phyloP scores from a whole-genome alignment of 1,140 invertebrate genomes.

The Orchesella cincta region DNA sequence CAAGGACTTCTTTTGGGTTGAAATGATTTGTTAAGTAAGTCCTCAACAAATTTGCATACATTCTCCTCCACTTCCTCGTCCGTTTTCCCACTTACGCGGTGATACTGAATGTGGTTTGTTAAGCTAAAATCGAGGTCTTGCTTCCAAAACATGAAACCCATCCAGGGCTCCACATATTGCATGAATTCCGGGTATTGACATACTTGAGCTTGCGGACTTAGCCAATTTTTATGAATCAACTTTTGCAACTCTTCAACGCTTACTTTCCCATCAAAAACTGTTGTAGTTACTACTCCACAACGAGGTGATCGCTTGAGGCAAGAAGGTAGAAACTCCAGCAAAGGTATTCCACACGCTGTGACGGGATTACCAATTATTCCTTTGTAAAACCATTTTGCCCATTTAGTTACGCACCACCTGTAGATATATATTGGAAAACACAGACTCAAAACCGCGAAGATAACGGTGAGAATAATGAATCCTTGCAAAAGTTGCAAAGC shows the following conservation, averaged over 20 bases:
- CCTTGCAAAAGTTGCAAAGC: too few species aligned
- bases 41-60: not conserved
- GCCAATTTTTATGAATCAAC: not conserved
- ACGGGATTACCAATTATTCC: not conserved
- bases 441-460: too few species aligned
- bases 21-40: not conserved
- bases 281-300: not conserved
- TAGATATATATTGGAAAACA: too few species aligned
- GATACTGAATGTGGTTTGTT: not conserved
- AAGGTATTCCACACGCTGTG: not conserved
- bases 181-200: not conserved
- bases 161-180: slow-evolving; percentile 1
- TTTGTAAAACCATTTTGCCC: not conserved
- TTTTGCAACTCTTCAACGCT: not conserved
- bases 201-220: not conserved
- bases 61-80: not conserved
- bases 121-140: not conserved
- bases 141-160: slow-evolving; percentile 20
- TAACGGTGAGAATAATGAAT: too few species aligned
- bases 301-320: not conserved
- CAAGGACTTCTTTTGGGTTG: not conserved
- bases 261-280: not conserved
- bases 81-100: not conserved
- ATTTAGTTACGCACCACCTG: too few species aligned
- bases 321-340: not conserved